Percentiles rank a stretch among this genome's conserved stretches.
These are phyloP conservation scores for Melanostoma mellinum DNA, from an alignment of 2,888 invertebrate genomes.

Conservation along the genomic window DNA sequence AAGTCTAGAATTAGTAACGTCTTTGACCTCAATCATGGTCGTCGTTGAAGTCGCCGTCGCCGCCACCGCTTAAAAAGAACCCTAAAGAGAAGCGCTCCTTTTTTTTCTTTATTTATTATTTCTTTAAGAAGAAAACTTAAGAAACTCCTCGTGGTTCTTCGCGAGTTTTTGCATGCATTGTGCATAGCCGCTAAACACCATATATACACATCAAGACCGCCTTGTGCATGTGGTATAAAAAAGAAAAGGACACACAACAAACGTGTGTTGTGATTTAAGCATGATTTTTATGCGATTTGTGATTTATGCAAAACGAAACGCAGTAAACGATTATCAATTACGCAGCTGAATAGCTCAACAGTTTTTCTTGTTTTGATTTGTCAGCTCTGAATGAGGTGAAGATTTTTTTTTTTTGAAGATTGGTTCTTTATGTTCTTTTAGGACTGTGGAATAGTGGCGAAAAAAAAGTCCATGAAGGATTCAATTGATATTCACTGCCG, in stretches of 20 bases:
- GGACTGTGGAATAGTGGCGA: too few species aligned
- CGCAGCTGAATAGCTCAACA: conserved; percentile 56
- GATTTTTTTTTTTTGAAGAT: conserved; percentile 11
- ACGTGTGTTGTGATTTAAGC: conserved; percentile 72
- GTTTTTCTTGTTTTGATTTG: conserved; percentile 39
- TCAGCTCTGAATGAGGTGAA: not conserved
- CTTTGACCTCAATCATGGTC: conserved; percentile 73
- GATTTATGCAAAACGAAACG: conserved; percentile 70
- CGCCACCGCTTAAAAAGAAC: conserved; percentile 28
- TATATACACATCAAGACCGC: too few species aligned
- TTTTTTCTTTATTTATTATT: not conserved
- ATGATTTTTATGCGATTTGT: conserved; percentile 68
- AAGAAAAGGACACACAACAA: conserved; percentile 39
- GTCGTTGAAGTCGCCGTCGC: conserved; percentile 19
- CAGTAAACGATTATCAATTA: conserved; percentile 73
- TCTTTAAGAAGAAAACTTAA: conserved; percentile 3
- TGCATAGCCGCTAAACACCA: conserved; percentile 36
- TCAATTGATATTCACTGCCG: too few species aligned
- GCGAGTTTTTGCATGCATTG: conserved; percentile 52
- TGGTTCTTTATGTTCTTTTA: too few species aligned
- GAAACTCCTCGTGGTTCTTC: conserved; percentile 28
- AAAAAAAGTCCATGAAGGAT: too few species aligned
- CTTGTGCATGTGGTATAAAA: not conserved
- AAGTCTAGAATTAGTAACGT: conserved; percentile 69
- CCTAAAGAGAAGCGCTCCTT: conserved; percentile 6